These are phyloP conservation scores for Chloroceryle amazona DNA, from an alignment of 2,797 vertebrate species.

Conservation along the genomic window DNA sequence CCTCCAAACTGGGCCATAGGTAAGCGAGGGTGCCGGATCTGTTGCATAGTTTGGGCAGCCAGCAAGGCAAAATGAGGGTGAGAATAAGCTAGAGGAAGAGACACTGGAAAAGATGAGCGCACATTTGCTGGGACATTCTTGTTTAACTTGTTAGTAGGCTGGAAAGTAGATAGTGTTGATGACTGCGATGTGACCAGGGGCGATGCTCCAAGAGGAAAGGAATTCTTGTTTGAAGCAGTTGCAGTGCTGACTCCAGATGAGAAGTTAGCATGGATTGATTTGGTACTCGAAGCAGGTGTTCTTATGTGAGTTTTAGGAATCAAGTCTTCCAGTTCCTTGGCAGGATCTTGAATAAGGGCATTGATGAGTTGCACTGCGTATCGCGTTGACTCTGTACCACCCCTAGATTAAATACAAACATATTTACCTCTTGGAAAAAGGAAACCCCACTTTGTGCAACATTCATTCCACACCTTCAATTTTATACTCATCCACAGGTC, in stretches of 20 bases:
- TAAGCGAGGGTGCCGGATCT: constrained; percentile 96
- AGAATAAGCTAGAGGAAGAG: constrained; percentile 94
- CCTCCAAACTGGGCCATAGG: constrained; percentile 98
- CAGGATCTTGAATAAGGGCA: constrained; percentile 98
- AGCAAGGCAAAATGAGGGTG: constrained; percentile 97
- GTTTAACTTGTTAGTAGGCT: constrained; percentile 89
- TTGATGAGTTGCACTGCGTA: constrained; percentile 98
- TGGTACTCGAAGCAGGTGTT: constrained; percentile 89
- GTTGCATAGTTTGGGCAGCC: constrained; percentile 98
- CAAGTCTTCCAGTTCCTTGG: constrained; percentile 98
- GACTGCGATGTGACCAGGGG: constrained; percentile 91
- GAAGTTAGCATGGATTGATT: constrained; percentile 89
- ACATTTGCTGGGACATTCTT: constrained; percentile 92
- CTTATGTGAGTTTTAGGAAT: constrained; percentile 98
- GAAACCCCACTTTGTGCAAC: not conserved
- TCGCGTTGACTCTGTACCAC: constrained; percentile 96
- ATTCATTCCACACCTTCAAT: not conserved
- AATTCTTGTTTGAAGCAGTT: constrained; percentile 88
- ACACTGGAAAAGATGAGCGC: constrained; percentile 94
- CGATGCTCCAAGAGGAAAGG: constrained; percentile 91
- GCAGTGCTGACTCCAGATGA: constrained; percentile 88
- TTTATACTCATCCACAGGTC: not conserved
- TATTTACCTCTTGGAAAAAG: not conserved
- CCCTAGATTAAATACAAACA: constrained; percentile 81
- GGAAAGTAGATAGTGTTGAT: constrained; percentile 87